Conservation (phyloP, 2,797 vertebrate genomes). For the Scleropages formosus region DNA sequence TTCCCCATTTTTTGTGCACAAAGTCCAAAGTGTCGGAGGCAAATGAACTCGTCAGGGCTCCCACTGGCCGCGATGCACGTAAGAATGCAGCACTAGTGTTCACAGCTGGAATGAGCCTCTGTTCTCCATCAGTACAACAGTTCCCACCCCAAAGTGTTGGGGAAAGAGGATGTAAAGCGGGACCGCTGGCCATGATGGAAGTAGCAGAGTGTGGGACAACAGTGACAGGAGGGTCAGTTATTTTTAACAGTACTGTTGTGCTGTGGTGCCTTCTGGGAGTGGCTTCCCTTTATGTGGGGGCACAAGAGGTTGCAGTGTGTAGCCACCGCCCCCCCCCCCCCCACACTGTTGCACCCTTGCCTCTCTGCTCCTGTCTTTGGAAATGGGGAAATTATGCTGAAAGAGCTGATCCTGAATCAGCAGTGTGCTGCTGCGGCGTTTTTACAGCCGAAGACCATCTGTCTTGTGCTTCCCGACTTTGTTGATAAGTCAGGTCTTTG, state of each 20-base stretch:
- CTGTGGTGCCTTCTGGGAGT: not conserved
- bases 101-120: not conserved
- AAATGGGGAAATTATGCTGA: slow-evolving; percentile 7
- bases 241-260: slow-evolving; percentile 52
- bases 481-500: not conserved
- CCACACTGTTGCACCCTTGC: slow-evolving; percentile 35
- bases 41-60: no score
- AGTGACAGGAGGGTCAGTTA: slow-evolving; percentile 42
- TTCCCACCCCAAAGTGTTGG: not conserved
- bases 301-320: slow-evolving; percentile 24
- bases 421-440: not conserved
- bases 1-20: no score
- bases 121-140: not conserved
- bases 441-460: slow-evolving; percentile 7
- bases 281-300: not conserved
- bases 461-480: not conserved
- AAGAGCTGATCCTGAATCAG: not conserved
- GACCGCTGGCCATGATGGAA: slow-evolving; percentile 12
- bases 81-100: not conserved
- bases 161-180: not conserved
- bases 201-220: slow-evolving; percentile 26
- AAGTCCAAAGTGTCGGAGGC: no score
- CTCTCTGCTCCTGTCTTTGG: slow-evolving; percentile 49
- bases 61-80: not conserved
- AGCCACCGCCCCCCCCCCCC: slow-evolving; percentile 46